Conservation (phyloP, 2,888 invertebrate species). For the Tachina grossa region DNA sequence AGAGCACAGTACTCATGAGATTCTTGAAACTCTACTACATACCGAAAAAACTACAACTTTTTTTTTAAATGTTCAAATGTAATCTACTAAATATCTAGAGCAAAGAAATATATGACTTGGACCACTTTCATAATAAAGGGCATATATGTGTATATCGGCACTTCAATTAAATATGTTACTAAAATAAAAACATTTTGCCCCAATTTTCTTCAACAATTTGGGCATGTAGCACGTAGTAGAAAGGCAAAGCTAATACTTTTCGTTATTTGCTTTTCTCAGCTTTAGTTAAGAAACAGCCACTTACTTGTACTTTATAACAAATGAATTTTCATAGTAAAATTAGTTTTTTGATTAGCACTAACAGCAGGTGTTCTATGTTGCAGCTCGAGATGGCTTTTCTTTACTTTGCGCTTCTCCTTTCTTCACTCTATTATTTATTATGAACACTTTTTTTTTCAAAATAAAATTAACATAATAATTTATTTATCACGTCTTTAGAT, state of each 20-base stretch:
- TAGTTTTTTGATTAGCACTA: constrained; percentile 41
- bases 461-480: constrained; percentile 47
- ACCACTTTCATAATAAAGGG: too few species aligned
- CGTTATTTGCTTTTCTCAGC: not conserved
- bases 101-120: too few species aligned
- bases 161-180: constrained; percentile 33
- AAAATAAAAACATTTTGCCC: not conserved
- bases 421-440: not conserved
- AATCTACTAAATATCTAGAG: too few species aligned
- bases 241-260: not conserved
- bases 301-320: not conserved
- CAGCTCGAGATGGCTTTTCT: constrained; percentile 28
- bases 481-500: constrained; percentile 56
- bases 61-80: too few species aligned
- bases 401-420: not conserved
- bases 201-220: constrained; percentile 23
- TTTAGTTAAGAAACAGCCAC: constrained; percentile 1
- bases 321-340: constrained; percentile 36
- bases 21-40: too few species aligned
- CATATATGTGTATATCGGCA: constrained; percentile 33
- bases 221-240: not conserved
- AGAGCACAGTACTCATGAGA: too few species aligned
- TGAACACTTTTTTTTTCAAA: not conserved
- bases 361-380: constrained; percentile 41
- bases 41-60: too few species aligned